Evolutionary conservation across 2,113 vertebrate species (phyloP).

Genomic region (Alexandromys fortis): DNA sequence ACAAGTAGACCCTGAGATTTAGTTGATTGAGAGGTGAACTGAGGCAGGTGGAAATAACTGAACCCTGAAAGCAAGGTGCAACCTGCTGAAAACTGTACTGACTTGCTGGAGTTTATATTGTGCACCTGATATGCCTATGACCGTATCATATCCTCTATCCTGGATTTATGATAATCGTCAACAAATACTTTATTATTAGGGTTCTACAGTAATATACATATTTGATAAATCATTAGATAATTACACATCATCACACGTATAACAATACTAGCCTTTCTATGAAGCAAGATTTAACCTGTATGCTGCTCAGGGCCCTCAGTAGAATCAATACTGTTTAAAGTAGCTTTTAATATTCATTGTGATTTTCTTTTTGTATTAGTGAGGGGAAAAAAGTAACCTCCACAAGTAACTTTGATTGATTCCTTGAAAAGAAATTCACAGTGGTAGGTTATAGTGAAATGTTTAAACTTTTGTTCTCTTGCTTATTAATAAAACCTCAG

Average conservation of each 20-base stretch:
- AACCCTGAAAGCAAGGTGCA: neutral
- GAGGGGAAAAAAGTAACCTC: neutral
- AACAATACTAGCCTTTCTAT: neutral
- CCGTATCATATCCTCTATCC: neutral
- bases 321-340: neutral
- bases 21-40: neutral
- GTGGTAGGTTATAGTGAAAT: neutral
- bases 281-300: neutral
- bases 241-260: neutral
- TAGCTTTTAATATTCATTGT: neutral
- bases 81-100: neutral
- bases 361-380: neutral
- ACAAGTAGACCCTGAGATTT: neutral
- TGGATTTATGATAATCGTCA: neutral
- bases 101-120: neutral
- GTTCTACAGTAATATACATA: neutral
- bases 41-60: neutral
- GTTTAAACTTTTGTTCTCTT: too few relatives aligned
- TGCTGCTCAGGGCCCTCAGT: neutral
- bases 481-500: neutral
- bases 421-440: neutral
- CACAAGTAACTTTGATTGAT: neutral
- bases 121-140: neutral
- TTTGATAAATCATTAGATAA: neutral
- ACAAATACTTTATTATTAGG: neutral